Evolutionary conservation across 2,113 vertebrate genomes (phyloP), one percentile per base, ranked within the genome.

Genomic region (Climacteris rufus): DNA sequence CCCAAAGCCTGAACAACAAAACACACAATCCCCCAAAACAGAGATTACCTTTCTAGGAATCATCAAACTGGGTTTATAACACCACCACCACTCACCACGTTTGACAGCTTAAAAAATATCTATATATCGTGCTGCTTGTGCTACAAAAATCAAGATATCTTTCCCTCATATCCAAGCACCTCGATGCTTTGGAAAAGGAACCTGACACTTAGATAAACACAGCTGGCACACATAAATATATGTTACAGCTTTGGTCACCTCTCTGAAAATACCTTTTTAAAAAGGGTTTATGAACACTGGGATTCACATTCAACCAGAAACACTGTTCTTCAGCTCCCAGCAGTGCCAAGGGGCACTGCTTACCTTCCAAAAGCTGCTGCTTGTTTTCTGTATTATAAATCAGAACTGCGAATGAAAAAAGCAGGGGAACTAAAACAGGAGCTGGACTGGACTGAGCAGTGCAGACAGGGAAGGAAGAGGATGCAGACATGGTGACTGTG

Each of bases 21-120:
- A 42, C 23, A 1, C 47, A 86, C 27, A 69, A 49, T 0, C 1
- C 23, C 7, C 6, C 39, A 37, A n/a, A 1, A 2, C 45, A 33
- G 14, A 31, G 37, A 59, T 21, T 10, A 68, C 3, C 15, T 44
- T 78, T 53, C 63, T 2, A 52, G 21, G 30, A 77, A 35, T 37
- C 40, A 63, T 35, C 25, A 63, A 27, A 74, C 1, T 45, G 4
- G 9, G 8, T 77, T 91, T 65, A 11, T n/a, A 81, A 66, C 10
- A 70, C 7, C 7, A 70, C 7, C 7, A 42, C 17, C 42, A 33
- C 3, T 47, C 57, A 30, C 6, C 54, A 37, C 6, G 61, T 80
- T 13, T 31, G 33, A 52, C 6, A 64, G 60, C 30, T 83, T 65
- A 49, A 9, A 59, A 64, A 90, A 66, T n/a, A 80, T 2, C 25